A percentile compares a stretch with the other conserved stretches of the same genome.
Evolutionary conservation across 2,888 invertebrate genomes (phyloP).

Genomic region (Sminthurinus aureus): DNA sequence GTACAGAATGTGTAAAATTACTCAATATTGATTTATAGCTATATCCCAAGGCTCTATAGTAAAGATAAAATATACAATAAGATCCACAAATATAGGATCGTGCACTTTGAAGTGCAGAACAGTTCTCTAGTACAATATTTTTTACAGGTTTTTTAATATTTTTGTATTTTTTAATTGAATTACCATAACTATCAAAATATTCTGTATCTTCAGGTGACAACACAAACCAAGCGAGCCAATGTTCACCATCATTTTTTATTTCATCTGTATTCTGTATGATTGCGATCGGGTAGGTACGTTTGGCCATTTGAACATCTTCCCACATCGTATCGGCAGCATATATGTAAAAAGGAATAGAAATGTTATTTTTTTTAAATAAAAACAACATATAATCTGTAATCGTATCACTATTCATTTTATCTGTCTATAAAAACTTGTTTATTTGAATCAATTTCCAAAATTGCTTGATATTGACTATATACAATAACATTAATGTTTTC

Average conservation of each 20-base stretch:
- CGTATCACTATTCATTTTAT: slow-evolving; percentile 12
- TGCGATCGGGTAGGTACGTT: not conserved
- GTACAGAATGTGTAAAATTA: not conserved
- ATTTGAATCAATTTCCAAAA: slow-evolving; percentile 3
- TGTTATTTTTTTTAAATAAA: not conserved
- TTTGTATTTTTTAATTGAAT: not conserved
- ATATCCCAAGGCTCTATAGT: too few species aligned
- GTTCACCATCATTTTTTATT: not conserved
- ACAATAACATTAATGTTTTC: slow-evolving; percentile 1
- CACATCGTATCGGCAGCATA: not conserved
- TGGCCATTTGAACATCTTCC: not conserved
- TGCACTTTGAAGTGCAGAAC: not conserved
- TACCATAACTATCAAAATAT: not conserved
- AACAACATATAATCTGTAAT: not conserved
- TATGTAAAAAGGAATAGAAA: not conserved
- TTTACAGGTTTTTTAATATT: not conserved
- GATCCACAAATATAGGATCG: too few species aligned
- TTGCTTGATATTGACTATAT: not conserved
- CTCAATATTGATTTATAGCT: too few species aligned
- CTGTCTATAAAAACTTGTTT: not conserved
- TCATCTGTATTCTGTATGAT: not conserved
- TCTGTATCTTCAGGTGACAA: not conserved
- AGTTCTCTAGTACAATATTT: not conserved
- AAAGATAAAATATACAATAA: too few species aligned
- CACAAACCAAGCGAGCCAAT: not conserved